Evolutionary conservation across 2,797 vertebrate species (phyloP), one percentile per base, ranked within the genome.

Genomic region (Myioborus miniatus): DNA sequence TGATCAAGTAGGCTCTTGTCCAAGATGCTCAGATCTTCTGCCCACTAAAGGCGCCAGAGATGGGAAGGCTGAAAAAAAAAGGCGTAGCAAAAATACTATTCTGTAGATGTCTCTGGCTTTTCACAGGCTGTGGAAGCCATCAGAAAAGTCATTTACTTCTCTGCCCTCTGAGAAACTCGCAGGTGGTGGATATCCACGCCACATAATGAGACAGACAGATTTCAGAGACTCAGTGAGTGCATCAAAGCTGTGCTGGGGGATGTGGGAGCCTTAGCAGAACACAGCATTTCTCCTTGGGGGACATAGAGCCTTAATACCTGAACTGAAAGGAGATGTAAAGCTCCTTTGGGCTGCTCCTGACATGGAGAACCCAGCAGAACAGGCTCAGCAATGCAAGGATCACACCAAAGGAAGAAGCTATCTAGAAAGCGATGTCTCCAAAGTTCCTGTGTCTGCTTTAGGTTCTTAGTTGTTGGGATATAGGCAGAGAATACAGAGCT

Each of bases 301-400:
- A 17, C 4, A 0, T 0, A 39, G 14, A 71, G 5, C 20, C 46
- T 37, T 49, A 23, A 41, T n/a, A 7, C 9, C 26, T 41, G 41
- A 60, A 43, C 22, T 27, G 15, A 68, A 36, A 78, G 13, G n/a
- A 63, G 53, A 26, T 24, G 2, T 41, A 47, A 74, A 59, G 15
- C 37, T 71, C 44, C n/a, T 60, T 86, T 39, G 32, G 29, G 14
- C 14, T 29, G 29, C 14, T 78, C 15, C 53, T 55, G 29, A 20
- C 11, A 53, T 5, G 19, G 2, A 52, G 26, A 24, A 71, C 7
- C 12, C 37, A 24, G 14, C 5, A 8, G 24, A 52, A 17, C 14
- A 36, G 81, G 32, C 2, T 68, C 34, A 60, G 26, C 7, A 4
- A 2, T 6, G 14, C 2, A 1, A 36, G 10, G n/a, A 58, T 24